Conservation (phyloP, 1,140 invertebrate species). For the Bilobella aurantiaca region DNA sequence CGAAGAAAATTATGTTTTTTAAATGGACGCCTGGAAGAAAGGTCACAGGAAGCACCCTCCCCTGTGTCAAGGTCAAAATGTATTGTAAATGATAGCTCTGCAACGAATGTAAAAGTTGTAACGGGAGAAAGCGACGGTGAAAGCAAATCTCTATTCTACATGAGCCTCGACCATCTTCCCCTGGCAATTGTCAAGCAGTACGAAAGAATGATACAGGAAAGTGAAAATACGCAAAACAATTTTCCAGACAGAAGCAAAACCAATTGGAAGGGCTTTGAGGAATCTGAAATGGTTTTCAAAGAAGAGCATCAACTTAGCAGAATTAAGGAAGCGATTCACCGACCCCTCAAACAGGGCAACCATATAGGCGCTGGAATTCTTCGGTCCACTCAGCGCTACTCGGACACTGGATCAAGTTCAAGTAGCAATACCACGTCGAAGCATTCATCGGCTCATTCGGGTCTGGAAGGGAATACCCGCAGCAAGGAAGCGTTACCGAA, state of each 20-base stretch:
- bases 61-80: neutral
- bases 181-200: slow-evolving; percentile 34
- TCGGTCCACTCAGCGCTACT: neutral
- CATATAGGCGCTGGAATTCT: neutral
- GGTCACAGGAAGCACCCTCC: neutral
- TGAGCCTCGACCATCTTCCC: slow-evolving; percentile 34
- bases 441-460: no score
- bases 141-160: slow-evolving; percentile 33
- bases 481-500: no score
- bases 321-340: neutral
- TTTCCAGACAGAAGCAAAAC: no score
- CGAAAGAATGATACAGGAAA: slow-evolving; percentile 31
- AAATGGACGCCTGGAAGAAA: no score
- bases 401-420: neutral
- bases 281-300: no score
- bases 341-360: neutral
- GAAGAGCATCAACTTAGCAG: no score
- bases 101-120: neutral
- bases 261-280: no score
- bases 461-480: no score
- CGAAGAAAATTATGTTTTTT: no score
- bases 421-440: neutral
- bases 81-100: neutral
- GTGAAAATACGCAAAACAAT: no score
- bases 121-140: slow-evolving; percentile 11